Evolutionary conservation across 2,888 invertebrate species (phyloP).

Genomic region (Drosophila helvetica): DNA sequence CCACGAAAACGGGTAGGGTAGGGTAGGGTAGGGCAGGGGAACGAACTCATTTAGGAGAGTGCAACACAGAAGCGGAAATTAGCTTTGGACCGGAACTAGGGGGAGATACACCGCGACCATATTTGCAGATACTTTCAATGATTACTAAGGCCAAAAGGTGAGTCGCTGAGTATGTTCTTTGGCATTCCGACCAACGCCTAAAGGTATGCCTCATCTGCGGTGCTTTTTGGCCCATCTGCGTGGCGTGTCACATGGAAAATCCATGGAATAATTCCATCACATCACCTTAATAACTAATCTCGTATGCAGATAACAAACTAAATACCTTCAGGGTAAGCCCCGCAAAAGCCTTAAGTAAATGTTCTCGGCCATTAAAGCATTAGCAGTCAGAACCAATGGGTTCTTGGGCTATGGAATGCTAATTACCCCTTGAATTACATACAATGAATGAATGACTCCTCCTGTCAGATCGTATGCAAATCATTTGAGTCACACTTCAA

Average conservation of each 20-base stretch:
- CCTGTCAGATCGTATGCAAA: constrained; percentile 42
- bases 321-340: constrained; percentile 9
- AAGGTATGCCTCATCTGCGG: neutral
- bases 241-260: neutral
- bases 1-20: constrained; percentile 25
- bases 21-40: neutral
- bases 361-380: constrained; percentile 15
- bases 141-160: neutral
- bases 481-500: constrained; percentile 28
- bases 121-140: constrained; percentile 22
- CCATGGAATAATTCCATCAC: neutral
- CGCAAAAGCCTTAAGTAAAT: constrained; percentile 17
- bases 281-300: constrained; percentile 6
- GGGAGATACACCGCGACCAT: constrained; percentile 5
- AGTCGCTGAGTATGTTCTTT: neutral
- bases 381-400: neutral
- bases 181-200: neutral
- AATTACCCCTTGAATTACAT: constrained; percentile 1
- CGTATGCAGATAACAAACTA: constrained; percentile 7
- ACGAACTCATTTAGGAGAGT: constrained; percentile 22
- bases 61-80: constrained; percentile 37
- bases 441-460: constrained; percentile 9
- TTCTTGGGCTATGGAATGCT: constrained; percentile 4
- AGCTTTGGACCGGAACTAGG: constrained; percentile 42
- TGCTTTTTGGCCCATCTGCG: neutral